Conservation (phyloP, 2,113 vertebrate species). For the Alexandromys fortis region DNA sequence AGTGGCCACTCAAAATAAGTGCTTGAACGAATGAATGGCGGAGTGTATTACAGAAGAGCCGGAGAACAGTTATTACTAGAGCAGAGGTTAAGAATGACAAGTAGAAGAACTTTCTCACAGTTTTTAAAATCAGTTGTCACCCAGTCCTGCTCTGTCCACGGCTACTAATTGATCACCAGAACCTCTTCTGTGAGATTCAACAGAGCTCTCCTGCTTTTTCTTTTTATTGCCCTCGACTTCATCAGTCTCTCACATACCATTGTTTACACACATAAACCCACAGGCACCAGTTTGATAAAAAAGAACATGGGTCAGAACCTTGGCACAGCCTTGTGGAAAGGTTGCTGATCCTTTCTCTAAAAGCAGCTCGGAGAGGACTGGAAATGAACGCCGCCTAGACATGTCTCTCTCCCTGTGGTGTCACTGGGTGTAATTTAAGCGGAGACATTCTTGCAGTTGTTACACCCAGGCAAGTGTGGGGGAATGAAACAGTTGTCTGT, state of each 20-base stretch:
- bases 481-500: conserved; percentile 83
- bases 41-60: neutral
- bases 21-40: neutral
- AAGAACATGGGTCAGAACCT: conserved; percentile 39
- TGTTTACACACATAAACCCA: conserved; percentile 17
- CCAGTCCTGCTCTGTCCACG: neutral
- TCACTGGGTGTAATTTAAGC: conserved; percentile 80
- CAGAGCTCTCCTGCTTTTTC: neutral
- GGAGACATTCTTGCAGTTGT: conserved; percentile 81
- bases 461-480: conserved; percentile 79
- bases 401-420: conserved; percentile 75
- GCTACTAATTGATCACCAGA: neutral
- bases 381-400: conserved; percentile 71
- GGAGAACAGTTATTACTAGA: neutral
- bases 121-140: neutral
- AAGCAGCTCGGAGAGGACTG: conserved; percentile 59
- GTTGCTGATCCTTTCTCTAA: conserved; percentile 60
- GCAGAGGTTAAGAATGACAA: neutral
- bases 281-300: neutral
- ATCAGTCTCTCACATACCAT: neutral
- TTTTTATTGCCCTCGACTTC: neutral
- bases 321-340: conserved; percentile 56
- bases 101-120: neutral
- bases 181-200: neutral
- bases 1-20: neutral